Base-by-base conservation (phyloP, 2,888 invertebrate genomes). In the Ashinkailepas kermadecensis region DNA sequence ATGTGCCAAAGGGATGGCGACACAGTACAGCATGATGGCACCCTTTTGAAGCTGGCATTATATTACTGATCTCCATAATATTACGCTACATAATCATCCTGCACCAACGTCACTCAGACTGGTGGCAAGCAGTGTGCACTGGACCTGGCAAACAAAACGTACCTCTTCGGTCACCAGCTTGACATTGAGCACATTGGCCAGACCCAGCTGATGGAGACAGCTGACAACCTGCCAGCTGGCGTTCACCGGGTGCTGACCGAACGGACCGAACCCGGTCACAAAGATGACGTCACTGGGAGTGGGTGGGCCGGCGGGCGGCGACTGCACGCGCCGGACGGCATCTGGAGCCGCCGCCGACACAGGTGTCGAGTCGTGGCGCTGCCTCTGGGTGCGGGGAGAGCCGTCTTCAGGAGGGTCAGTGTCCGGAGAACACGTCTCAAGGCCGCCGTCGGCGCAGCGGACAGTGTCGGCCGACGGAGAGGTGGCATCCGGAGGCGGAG, bases 341-440 rank as follows among this genome's bases (percentile, higher is more conserved):
- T 94, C 97, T 87, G 99, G 97, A 87, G 96, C 93, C 25, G 98
- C 98, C 87, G 99, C 97, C 98, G 39, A 4, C 39, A 39, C 39
- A 4, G 39, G 39, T 39, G 39, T 39, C 39, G 39, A 39, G 39
- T 39, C 39, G 39, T 39, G 39, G 4, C 39, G 39, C 39, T 39
- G 39, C 39, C 39, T 39, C 39, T 39, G 39, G 39, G 2, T 39
- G 39, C 4, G 39, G 39, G 39, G 39, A 39, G 39, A 39, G 39
- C 39, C 39, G 39, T 39, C 39, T 4, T 1, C 39, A 4, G 39
- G 39, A 39, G 39, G 39, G 1, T 4, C 39, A 4, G 4, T 39
- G 39, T 39, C 39, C 39, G 39, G 39, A 39, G 39, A 39, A 39
- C 39, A 3, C 39, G 39, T 39, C 39, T 39, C 39, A 3, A 1